A percentile compares a stretch with the other conserved stretches of the same genome.
Evolutionary conservation across 2,797 vertebrate species (phyloP).

Genomic region (Aythya fuligula): DNA sequence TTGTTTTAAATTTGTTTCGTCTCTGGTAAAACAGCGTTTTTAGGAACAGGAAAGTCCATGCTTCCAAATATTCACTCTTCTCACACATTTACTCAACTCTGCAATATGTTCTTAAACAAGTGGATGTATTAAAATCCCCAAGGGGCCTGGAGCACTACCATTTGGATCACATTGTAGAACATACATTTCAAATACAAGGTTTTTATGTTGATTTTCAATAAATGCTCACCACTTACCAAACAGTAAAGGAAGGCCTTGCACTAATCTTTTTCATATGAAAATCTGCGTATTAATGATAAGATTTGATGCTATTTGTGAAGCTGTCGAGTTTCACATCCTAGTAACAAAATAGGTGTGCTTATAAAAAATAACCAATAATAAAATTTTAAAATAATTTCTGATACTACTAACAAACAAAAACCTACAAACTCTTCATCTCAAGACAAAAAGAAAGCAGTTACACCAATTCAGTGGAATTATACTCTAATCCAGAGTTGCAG

Average conservation of each 20-base stretch:
- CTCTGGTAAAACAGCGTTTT: not conserved
- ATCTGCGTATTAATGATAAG: not conserved
- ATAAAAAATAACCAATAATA: not conserved
- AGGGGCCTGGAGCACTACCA: not conserved
- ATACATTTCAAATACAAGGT: not conserved
- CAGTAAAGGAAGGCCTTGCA: not conserved
- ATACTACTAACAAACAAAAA: not conserved
- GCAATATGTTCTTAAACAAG: not conserved
- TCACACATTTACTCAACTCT: not conserved
- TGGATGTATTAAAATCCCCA: not conserved
- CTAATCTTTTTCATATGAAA: not conserved
- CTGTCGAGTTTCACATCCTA: not conserved
- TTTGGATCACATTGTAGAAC: not conserved
- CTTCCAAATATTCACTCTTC: not conserved
- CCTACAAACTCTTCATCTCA: not conserved
- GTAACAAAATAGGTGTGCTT: rapidly evolving
- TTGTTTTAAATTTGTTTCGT: not conserved
- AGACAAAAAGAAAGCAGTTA: not conserved
- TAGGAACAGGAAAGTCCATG: not conserved
- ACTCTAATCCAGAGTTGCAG: not conserved
- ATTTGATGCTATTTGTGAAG: not conserved
- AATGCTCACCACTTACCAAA: not conserved
- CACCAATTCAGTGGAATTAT: not conserved
- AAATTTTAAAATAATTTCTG: not conserved
- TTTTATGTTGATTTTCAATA: not conserved